These are phyloP conservation scores for Sebastes flavidus DNA, from an alignment of 2,797 vertebrate genomes.

Conservation along the genomic window DNA sequence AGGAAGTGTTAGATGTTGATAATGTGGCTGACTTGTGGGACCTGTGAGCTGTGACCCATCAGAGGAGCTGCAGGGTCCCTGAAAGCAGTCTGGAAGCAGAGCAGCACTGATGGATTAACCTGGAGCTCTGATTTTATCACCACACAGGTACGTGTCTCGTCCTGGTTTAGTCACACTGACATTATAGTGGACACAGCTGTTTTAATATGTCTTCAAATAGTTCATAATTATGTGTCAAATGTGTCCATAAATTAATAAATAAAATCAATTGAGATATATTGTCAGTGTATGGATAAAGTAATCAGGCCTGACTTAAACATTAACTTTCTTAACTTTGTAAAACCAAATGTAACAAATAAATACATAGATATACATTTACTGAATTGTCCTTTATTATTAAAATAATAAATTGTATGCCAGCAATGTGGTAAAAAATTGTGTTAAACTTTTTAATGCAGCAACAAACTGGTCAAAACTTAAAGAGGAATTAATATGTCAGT, in stretches of 20 bases:
- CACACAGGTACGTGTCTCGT: neutral
- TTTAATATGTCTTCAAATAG: neutral
- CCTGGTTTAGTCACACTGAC: neutral
- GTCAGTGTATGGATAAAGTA: neutral
- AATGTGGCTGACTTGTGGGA: neutral
- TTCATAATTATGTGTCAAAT: neutral
- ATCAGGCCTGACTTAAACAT: too few relatives aligned
- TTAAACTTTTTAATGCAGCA: too few relatives aligned
- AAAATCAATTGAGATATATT: too few relatives aligned
- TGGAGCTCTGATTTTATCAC: neutral
- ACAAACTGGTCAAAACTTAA: too few relatives aligned
- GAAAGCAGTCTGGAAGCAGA: neutral
- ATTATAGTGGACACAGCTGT: too few relatives aligned
- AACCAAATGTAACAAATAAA: too few relatives aligned
- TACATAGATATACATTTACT: too few relatives aligned
- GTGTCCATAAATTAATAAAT: neutral
- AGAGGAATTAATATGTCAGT: too few relatives aligned
- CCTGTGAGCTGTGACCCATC: neutral
- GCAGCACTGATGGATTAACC: constrained; percentile 32
- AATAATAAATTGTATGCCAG: too few relatives aligned
- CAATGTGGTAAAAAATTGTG: too few relatives aligned
- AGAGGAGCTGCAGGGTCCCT: constrained; percentile 1
- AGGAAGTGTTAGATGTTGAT: neutral
- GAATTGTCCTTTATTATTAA: too few relatives aligned
- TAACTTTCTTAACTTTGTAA: too few relatives aligned